A percentile compares a stretch with the other conserved stretches of the same genome.
phyloP scores from a whole-genome alignment of 2,888 invertebrate species.

The Cephus spinipes region DNA sequence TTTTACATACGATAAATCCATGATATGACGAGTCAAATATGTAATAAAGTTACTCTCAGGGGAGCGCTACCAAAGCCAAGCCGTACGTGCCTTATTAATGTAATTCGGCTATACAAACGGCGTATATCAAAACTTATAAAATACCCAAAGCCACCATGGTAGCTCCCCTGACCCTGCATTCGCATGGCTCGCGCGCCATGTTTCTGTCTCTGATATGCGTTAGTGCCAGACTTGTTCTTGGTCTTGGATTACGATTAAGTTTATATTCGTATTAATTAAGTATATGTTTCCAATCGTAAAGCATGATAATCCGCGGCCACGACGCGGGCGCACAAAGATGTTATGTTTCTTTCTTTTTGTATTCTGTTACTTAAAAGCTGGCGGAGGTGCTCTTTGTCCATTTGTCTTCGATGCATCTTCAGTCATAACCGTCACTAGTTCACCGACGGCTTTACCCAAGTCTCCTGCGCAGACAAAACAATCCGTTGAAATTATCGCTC shows the following conservation, averaged over 20 bases:
- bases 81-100: slow-evolving; percentile 49
- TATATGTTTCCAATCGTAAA: not conserved
- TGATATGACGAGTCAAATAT: slow-evolving; percentile 63
- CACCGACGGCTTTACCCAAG: slow-evolving; percentile 88
- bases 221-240: slow-evolving; percentile 63
- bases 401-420: slow-evolving; percentile 71
- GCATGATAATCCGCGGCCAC: not conserved
- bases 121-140: slow-evolving; percentile 65
- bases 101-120: slow-evolving; percentile 57
- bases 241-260: slow-evolving; percentile 48
- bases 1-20: slow-evolving; percentile 47
- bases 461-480: slow-evolving; percentile 73
- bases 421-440: slow-evolving; percentile 90
- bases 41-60: slow-evolving; percentile 54
- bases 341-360: slow-evolving; percentile 17
- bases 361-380: slow-evolving; percentile 56
- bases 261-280: slow-evolving; percentile 9
- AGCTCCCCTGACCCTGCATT: slow-evolving; percentile 47
- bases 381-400: slow-evolving; percentile 58
- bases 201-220: slow-evolving; percentile 62
- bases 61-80: slow-evolving; percentile 51
- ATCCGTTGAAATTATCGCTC: slow-evolving; percentile 5
- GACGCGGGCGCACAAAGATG: not conserved
- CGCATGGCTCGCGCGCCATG: slow-evolving; percentile 34
- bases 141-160: slow-evolving; percentile 61